Evolutionary conservation across 2,797 vertebrate genomes (phyloP), one percentile per base, ranked within the genome.

Genomic region (Sciurus carolinensis): DNA sequence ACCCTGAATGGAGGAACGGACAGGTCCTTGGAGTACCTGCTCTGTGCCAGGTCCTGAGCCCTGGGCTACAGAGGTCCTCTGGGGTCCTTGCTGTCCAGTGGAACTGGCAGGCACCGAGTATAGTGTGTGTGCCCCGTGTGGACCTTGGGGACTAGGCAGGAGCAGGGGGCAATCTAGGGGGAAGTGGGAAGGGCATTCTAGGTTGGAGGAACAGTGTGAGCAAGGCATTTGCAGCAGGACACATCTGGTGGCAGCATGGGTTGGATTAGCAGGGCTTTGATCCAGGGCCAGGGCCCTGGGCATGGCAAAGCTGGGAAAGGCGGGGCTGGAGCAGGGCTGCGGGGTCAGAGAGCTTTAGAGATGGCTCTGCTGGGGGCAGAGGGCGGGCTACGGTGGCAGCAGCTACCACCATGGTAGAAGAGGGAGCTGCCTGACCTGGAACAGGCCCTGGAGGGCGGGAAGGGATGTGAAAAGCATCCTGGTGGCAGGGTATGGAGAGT

Each of bases 41-140:
- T 75, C 30, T 26, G n/a, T 33, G 24, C 80, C 54, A 44, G 77
- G 22, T 26, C 18, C 47, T 0, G 0, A n/a, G 75, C 4, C 52
- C 79, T 24, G 15, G 8, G n/a, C 69, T 26, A 11, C 7, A 15
- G 17, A n/a, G 33, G 47, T 44, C 13, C 39, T 81, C 52, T 20
- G 42, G 59, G 76, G 71, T 33, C 33, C 54, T 39, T 33, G 28
- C 26, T 9, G 11, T 14, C 57, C 0, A 7, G 47, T 64, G 33
- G 36, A 39, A 13, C 1, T 4, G 2, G n/a, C 24, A 22, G 26
- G 71, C 17, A 20, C 20, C 24, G 83, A 36, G 52, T 7, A 24
- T 5, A 4, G 71, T 1, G 26, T 0, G 7, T 3, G 24, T 9
- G 66, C 9, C 42, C 17, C 6, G 28, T 7, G 0, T 3, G 52